A percentile compares a stretch with the other conserved stretches of the same genome.
Evolutionary conservation across 2,113 vertebrate species (phyloP).

Genomic region (Rhinoderma darwinii): DNA sequence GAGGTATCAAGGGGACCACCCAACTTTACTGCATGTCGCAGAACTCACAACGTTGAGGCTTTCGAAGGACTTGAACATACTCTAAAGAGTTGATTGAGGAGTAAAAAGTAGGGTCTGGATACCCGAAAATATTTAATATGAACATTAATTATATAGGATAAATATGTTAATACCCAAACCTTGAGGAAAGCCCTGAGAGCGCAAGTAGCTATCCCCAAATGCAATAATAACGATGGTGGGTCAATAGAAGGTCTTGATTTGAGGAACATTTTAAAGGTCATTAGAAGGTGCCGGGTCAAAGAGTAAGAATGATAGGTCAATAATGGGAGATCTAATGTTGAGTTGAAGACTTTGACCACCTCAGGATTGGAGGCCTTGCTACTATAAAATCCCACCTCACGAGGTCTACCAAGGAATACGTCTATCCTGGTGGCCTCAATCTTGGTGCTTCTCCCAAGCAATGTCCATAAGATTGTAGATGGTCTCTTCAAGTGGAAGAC

Average conservation of each 20-base stretch:
- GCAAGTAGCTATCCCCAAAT: neutral
- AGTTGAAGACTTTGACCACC: neutral
- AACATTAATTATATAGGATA: slow-evolving; percentile 35
- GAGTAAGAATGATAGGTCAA: neutral
- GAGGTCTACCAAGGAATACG: neutral
- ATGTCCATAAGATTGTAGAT: neutral
- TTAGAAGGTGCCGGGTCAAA: neutral
- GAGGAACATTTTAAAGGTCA: no score
- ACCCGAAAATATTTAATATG: slow-evolving; percentile 57
- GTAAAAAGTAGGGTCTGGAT: slow-evolving; percentile 57
- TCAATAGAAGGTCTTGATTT: neutral
- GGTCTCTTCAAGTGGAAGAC: neutral
- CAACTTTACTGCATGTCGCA: neutral
- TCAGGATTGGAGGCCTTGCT: neutral
- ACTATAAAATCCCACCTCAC: neutral
- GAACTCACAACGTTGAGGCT: neutral
- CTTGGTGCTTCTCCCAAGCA: neutral
- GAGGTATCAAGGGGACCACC: neutral
- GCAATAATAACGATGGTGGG: neutral
- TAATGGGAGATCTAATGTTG: neutral
- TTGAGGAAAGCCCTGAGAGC: neutral
- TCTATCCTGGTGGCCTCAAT: neutral
- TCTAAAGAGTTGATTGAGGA: slow-evolving; percentile 35
- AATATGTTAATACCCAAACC: slow-evolving; percentile 23
- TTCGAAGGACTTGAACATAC: neutral